phyloP scores from a whole-genome alignment of 2,113 vertebrate genomes.

The Edolisoma coerulescens region DNA sequence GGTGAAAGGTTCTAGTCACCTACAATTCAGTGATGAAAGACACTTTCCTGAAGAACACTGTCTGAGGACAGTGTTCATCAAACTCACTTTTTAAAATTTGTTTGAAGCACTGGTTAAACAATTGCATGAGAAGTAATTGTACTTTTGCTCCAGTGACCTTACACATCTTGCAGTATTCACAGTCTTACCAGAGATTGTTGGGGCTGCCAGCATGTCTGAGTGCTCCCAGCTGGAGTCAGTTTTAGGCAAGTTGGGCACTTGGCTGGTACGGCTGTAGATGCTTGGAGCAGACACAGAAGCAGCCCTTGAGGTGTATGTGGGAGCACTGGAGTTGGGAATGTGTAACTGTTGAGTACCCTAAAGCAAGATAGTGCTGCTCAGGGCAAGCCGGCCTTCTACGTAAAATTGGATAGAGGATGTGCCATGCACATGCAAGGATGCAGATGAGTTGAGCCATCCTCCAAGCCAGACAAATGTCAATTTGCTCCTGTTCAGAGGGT shows the following conservation, averaged over 20 bases:
- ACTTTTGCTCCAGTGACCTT: neutral
- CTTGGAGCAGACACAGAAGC: neutral
- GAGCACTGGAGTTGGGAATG: neutral
- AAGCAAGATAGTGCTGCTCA: neutral
- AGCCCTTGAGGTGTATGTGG: neutral
- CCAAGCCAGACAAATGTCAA: neutral
- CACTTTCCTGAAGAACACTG: neutral
- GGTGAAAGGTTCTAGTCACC: neutral
- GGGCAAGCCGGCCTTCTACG: neutral
- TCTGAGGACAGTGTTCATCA: neutral
- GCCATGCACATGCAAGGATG: neutral
- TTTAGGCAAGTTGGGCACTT: rapidly evolving
- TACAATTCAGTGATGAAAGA: neutral
- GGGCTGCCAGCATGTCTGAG: neutral
- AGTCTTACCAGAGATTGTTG: neutral
- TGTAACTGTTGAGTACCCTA: neutral
- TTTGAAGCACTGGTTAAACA: neutral
- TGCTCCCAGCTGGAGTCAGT: neutral
- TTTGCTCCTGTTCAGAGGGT: neutral
- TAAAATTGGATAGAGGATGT: neutral
- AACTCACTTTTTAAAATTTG: neutral
- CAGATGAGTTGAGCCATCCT: neutral
- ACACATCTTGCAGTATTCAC: neutral
- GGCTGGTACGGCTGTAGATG: rapidly evolving
- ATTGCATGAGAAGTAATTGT: neutral